Percentiles rank a stretch among this genome's conserved stretches.
phyloP scores from a whole-genome alignment of 2,797 vertebrate species.

The Eulemur mongoz region DNA sequence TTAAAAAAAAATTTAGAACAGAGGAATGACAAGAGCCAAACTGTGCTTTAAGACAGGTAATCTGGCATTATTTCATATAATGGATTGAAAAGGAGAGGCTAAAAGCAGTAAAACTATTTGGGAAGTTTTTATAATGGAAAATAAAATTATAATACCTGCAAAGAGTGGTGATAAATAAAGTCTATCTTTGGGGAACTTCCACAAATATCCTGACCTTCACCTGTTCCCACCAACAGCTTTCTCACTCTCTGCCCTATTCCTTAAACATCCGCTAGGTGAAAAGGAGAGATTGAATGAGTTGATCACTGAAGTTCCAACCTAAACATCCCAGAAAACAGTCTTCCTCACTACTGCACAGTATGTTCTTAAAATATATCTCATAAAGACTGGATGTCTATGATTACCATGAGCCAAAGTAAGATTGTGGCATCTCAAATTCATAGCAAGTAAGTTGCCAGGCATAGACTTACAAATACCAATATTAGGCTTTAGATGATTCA shows the following conservation, averaged over 20 bases:
- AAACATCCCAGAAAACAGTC: not conserved
- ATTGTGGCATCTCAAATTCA: not conserved
- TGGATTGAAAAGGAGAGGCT: not conserved
- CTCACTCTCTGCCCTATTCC: not conserved
- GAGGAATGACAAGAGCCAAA: not conserved
- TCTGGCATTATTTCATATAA: not conserved
- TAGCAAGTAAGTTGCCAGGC: not conserved
- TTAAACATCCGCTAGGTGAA: not conserved
- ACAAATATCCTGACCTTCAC: not conserved
- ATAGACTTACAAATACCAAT: not conserved
- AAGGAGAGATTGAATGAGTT: not conserved
- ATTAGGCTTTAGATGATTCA: not conserved
- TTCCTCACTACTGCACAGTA: not conserved
- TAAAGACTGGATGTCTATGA: not conserved
- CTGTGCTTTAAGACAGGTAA: not conserved
- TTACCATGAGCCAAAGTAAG: not conserved
- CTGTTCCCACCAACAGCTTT: not conserved
- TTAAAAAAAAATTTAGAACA: conserved; percentile 14
- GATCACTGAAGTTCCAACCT: not conserved
- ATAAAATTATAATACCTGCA: not conserved
- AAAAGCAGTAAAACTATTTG: not conserved
- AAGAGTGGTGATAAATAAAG: not conserved
- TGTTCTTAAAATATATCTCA: not conserved
- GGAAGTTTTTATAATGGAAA: conserved; percentile 26
- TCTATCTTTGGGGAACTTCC: not conserved